Percentiles rank a stretch among this genome's conserved stretches.
phyloP scores from a whole-genome alignment of 2,888 invertebrate species.

The Synergus gifuensis region DNA sequence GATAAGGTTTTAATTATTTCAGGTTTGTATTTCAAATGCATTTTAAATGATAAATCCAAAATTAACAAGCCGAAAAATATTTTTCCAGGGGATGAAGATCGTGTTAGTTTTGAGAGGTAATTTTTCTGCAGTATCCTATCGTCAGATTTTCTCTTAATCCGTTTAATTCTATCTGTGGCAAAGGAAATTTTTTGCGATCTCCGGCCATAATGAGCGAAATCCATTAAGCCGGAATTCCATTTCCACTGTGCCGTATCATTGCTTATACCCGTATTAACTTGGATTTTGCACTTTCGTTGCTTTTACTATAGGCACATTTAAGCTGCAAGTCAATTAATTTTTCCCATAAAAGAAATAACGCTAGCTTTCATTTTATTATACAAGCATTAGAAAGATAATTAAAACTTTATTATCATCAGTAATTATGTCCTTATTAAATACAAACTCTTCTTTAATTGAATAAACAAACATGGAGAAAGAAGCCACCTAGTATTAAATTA shows the following conservation, averaged over 20 bases:
- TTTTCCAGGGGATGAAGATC: neutral
- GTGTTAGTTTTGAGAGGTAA: neutral
- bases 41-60: neutral
- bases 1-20: neutral
- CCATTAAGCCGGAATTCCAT: slow-evolving; percentile 33
- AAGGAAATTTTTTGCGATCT: slow-evolving; percentile 22
- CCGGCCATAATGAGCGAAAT: slow-evolving; percentile 31
- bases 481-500: no score
- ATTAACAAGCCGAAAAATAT: neutral
- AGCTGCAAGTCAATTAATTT: neutral
- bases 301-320: slow-evolving; percentile 13
- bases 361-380: neutral
- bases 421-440: no score
- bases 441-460: no score
- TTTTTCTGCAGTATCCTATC: slow-evolving; percentile 10
- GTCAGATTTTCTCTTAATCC: slow-evolving; percentile 36
- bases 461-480: no score
- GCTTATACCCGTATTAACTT: slow-evolving; percentile 33
- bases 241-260: slow-evolving; percentile 12
- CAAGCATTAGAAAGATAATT: neutral
- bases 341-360: neutral
- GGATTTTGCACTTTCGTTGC: slow-evolving; percentile 28
- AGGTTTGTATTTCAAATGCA: neutral
- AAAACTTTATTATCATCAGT: neutral
- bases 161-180: slow-evolving; percentile 31